These are phyloP conservation scores for Macrosiphum euphorbiae DNA, from an alignment of 2,888 invertebrate species.

Conservation along the genomic window DNA sequence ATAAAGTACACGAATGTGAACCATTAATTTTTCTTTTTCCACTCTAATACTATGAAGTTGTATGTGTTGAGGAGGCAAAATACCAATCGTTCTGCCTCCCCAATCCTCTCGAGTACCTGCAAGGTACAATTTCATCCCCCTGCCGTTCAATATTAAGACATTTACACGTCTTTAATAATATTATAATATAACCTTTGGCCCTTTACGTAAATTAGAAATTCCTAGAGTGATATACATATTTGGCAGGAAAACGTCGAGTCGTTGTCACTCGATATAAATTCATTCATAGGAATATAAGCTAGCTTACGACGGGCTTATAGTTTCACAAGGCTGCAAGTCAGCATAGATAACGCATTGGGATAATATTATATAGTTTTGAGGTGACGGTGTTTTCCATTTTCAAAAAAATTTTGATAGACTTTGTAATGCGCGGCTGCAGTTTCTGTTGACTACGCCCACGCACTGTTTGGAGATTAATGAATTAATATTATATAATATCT, in stretches of 20 bases:
- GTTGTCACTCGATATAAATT: neutral
- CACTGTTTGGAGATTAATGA: neutral
- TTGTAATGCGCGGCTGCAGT: neutral
- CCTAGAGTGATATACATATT: neutral
- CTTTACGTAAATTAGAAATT: neutral
- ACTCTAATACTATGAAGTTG: neutral
- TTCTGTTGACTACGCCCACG: neutral
- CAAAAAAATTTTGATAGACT: neutral
- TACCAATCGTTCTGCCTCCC: neutral
- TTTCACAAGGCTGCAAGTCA: neutral
- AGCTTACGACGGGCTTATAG: neutral
- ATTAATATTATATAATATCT: neutral
- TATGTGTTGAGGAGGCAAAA: neutral
- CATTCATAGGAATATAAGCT: neutral
- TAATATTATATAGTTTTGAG: neutral
- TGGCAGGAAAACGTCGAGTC: neutral
- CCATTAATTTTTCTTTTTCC: neutral
- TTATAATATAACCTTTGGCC: neutral
- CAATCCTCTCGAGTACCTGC: neutral
- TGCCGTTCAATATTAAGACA: neutral
- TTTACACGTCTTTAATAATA: neutral
- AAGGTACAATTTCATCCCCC: neutral
- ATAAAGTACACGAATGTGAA: neutral
- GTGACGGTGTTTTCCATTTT: neutral
- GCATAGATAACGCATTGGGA: neutral